Conservation (phyloP, 2,113 vertebrate species). For the Malurus cyaneus region DNA sequence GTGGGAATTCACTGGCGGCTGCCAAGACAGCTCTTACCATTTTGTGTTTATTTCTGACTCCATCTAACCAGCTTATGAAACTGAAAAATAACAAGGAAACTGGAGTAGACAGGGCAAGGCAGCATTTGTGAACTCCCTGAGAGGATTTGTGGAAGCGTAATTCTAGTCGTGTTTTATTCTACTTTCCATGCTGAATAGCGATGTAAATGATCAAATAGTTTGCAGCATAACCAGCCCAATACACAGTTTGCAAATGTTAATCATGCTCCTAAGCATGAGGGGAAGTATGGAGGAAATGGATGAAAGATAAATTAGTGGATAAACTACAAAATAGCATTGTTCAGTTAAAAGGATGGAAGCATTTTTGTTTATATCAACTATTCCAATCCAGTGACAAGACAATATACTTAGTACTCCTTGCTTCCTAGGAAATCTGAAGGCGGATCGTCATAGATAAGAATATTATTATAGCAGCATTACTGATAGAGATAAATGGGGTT, state of each 20-base stretch:
- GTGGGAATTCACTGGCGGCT: constrained; percentile 5
- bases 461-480: neutral
- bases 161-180: neutral
- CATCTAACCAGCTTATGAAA: neutral
- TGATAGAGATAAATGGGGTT: neutral
- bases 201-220: neutral
- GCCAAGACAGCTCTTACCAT: neutral
- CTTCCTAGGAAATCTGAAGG: neutral
- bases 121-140: neutral
- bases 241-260: neutral
- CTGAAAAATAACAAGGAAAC: neutral
- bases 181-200: neutral
- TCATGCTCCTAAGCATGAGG: neutral
- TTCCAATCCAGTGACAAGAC: neutral
- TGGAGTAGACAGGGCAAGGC: neutral
- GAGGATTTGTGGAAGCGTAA: neutral
- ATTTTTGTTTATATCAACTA: neutral
- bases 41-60: constrained; percentile 15
- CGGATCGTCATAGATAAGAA: neutral
- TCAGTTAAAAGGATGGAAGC: neutral
- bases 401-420: neutral
- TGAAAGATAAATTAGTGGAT: neutral
- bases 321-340: neutral
- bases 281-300: neutral
- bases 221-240: neutral